A percentile compares a stretch with the other conserved stretches of the same genome.
Evolutionary conservation across 2,888 invertebrate genomes (phyloP).

Genomic region (Euspilapteryx auroguttella): DNA sequence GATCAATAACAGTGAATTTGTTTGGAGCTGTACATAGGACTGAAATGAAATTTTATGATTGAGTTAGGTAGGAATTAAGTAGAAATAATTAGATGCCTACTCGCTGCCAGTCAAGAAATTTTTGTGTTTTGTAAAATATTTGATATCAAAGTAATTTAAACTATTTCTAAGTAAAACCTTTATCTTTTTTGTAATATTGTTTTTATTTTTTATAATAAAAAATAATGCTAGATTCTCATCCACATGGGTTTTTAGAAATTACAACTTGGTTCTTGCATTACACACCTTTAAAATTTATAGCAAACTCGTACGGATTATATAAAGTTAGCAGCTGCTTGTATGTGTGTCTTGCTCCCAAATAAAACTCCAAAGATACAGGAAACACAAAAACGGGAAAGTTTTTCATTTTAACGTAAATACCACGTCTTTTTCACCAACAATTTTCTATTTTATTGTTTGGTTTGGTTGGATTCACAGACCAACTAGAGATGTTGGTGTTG

Average conservation of each 20-base stretch:
- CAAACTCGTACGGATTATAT: slow-evolving; percentile 84
- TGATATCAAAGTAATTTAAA: too few relatives aligned
- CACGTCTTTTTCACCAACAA: too few relatives aligned
- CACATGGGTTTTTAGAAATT: slow-evolving; percentile 1
- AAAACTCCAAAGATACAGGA: slow-evolving; percentile 76
- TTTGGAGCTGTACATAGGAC: slow-evolving; percentile 74
- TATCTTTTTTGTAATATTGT: too few relatives aligned
- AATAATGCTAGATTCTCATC: too few relatives aligned
- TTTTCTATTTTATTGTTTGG: too few relatives aligned
- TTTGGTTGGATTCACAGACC: too few relatives aligned
- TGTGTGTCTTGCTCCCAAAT: slow-evolving; percentile 71
- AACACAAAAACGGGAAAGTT: slow-evolving; percentile 84
- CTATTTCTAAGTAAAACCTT: too few relatives aligned
- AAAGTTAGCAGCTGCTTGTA: slow-evolving; percentile 81
- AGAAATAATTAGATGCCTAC: slow-evolving; percentile 1
- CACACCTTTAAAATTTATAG: slow-evolving; percentile 77
- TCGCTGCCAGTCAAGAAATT: slow-evolving; percentile 3
- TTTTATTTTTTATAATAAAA: too few relatives aligned
- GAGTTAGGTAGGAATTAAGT: slow-evolving; percentile 5
- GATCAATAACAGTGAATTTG: slow-evolving; percentile 79
- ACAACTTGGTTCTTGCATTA: slow-evolving; percentile 2
- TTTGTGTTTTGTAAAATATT: slow-evolving; percentile 5
- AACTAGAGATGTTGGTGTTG: too few relatives aligned
- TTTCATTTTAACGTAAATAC: slow-evolving; percentile 43
- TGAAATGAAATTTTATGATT: slow-evolving; percentile 27